A percentile compares a stretch with the other conserved stretches of the same genome.
Conservation (phyloP, 2,113 vertebrate genomes). For the Crypturellus undulatus region DNA sequence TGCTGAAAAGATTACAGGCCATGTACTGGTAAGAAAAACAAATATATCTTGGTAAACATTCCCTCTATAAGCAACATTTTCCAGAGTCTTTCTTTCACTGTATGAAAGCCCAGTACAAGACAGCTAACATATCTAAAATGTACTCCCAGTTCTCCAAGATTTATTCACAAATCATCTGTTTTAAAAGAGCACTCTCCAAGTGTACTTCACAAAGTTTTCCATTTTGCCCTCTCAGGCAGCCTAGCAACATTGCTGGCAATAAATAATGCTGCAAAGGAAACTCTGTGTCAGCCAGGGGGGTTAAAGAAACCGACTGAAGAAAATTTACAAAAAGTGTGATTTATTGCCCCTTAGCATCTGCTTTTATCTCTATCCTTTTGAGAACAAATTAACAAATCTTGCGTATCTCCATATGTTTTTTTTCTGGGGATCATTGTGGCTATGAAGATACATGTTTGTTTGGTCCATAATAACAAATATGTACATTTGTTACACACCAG, state of each 20-base stretch:
- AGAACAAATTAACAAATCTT: conserved; percentile 71
- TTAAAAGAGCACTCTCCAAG: conserved; percentile 26
- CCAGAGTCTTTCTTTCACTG: conserved; percentile 16
- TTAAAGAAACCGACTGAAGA: conserved; percentile 43
- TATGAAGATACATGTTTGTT: not conserved
- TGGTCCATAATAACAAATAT: not conserved
- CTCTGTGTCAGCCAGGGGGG: conserved; percentile 36
- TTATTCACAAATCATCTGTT: conserved; percentile 5
- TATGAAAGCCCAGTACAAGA: conserved; percentile 11
- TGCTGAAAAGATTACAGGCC: not conserved
- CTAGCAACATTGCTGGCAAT: conserved; percentile 22
- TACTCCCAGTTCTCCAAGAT: not conserved
- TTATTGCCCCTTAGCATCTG: conserved; percentile 71
- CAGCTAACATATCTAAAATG: conserved; percentile 12
- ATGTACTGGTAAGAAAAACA: conserved; percentile 1
- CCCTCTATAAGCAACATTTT: conserved; percentile 30
- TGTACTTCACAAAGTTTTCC: conserved; percentile 43
- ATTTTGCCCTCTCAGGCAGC: conserved; percentile 54
- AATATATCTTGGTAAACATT: not conserved
- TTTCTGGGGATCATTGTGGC: not conserved
- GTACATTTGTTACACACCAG: not conserved
- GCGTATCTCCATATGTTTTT: conserved; percentile 48
- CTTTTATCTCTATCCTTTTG: conserved; percentile 71
- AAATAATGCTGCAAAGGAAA: conserved; percentile 70
- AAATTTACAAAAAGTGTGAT: conserved; percentile 52